Conservation (phyloP, 1,140 invertebrate genomes). For the Lucilia sericata region DNA sequence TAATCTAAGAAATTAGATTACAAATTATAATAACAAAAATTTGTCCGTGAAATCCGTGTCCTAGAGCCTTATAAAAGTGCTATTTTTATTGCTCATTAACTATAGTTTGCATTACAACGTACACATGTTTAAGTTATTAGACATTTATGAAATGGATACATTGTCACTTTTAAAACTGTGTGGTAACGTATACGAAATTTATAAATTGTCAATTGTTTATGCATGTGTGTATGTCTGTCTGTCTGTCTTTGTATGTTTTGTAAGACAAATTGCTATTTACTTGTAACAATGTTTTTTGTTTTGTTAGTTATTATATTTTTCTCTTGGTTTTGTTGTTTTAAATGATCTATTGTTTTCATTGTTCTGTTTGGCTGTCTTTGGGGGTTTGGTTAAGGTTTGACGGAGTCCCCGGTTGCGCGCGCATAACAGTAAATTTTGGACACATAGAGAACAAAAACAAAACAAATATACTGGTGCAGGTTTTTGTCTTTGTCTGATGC, state of each 20-base stretch:
- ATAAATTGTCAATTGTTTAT: too few relatives aligned
- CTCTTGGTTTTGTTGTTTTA: conserved; percentile 3
- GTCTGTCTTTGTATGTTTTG: background rate
- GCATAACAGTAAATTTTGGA: conserved; percentile 25
- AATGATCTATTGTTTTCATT: conserved; percentile 20
- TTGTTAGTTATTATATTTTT: background rate
- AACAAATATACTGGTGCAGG: background rate
- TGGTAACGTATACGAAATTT: too few relatives aligned
- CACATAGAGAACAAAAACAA: background rate
- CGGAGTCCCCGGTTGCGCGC: background rate
- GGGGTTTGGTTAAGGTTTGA: conserved; percentile 16
- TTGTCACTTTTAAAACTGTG: too few relatives aligned
- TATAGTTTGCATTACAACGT: too few relatives aligned
- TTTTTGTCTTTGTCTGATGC: conserved; percentile 24
- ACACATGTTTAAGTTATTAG: too few relatives aligned
- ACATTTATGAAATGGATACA: too few relatives aligned
- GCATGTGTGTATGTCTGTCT: too few relatives aligned
- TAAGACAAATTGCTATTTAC: conserved; percentile 22
- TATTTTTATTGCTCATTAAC: too few relatives aligned
- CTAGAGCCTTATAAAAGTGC: too few relatives aligned
- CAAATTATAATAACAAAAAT: too few relatives aligned
- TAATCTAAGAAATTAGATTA: too few relatives aligned
- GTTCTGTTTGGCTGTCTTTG: conserved; percentile 20
- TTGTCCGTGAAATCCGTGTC: too few relatives aligned
- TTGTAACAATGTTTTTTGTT: background rate